Evolutionary conservation across 2,113 vertebrate species (phyloP).

Genomic region (Erythrolamprus reginae): DNA sequence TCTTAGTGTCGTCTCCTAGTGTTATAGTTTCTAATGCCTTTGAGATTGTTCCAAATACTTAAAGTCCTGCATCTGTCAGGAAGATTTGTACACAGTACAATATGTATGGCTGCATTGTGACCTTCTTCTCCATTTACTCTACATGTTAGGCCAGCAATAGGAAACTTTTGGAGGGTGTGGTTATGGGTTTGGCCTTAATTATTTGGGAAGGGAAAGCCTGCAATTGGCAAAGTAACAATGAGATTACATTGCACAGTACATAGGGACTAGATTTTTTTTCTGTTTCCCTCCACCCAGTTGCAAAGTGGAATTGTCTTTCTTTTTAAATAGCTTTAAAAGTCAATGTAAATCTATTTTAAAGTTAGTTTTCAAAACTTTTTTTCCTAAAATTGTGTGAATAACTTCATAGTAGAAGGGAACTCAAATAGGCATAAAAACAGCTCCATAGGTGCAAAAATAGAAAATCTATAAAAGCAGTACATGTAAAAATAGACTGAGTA

Average conservation of each 20-base stretch:
- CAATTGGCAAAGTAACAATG: neutral
- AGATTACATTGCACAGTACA: neutral
- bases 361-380: neutral
- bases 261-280: neutral
- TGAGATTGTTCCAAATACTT: neutral
- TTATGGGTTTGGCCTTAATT: neutral
- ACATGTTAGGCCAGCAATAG: neutral
- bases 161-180: neutral
- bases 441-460: neutral
- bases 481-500: neutral
- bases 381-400: neutral
- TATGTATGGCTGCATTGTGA: neutral
- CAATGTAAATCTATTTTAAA: neutral
- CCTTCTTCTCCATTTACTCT: neutral
- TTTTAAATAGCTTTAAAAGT: neutral
- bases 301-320: neutral
- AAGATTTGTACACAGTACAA: neutral
- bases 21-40: neutral
- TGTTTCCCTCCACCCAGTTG: neutral
- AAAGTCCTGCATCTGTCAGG: neutral
- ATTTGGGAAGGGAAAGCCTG: neutral
- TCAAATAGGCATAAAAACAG: neutral
- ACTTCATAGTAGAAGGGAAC: neutral
- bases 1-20: neutral
- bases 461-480: neutral